phyloP scores from a whole-genome alignment of 2,888 invertebrate species.

The Protodeltote pygarga region DNA sequence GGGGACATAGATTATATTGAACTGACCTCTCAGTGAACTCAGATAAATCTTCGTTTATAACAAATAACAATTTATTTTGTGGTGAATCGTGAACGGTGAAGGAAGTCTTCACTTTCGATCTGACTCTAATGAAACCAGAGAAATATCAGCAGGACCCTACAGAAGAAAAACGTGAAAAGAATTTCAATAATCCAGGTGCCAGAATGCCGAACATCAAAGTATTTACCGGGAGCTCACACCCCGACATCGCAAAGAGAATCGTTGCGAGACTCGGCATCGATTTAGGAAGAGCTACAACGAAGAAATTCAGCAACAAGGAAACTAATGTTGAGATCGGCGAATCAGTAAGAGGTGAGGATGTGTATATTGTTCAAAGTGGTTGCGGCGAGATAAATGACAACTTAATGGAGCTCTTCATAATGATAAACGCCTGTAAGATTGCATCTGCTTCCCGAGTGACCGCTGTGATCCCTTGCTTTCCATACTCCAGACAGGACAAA shows the following conservation, averaged over 20 bases:
- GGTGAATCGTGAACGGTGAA: slow-evolving; percentile 55
- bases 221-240: slow-evolving; percentile 99
- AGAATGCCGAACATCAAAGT: slow-evolving; percentile 99
- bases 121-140: slow-evolving; percentile 71
- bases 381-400: slow-evolving; percentile 97
- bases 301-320: slow-evolving; percentile 99
- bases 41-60: slow-evolving; percentile 70
- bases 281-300: slow-evolving; percentile 98
- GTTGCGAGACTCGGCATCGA: slow-evolving; percentile 97
- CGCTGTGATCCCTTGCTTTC: slow-evolving; percentile 96
- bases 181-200: slow-evolving; percentile 63
- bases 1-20: slow-evolving; percentile 63
- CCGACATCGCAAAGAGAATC: slow-evolving; percentile 98
- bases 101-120: slow-evolving; percentile 54
- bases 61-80: slow-evolving; percentile 68
- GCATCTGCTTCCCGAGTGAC: slow-evolving; percentile 96
- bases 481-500: slow-evolving; percentile 96
- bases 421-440: slow-evolving; percentile 97
- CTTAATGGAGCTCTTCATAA: slow-evolving; percentile 96
- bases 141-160: slow-evolving; percentile 51
- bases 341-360: slow-evolving; percentile 97
- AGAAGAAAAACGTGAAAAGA: slow-evolving; percentile 48
- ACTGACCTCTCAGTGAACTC: slow-evolving; percentile 75
- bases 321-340: slow-evolving; percentile 97
- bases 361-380: slow-evolving; percentile 96